Evolutionary conservation across 2,797 vertebrate species (phyloP).

Genomic region (Epinephelus coioides): DNA sequence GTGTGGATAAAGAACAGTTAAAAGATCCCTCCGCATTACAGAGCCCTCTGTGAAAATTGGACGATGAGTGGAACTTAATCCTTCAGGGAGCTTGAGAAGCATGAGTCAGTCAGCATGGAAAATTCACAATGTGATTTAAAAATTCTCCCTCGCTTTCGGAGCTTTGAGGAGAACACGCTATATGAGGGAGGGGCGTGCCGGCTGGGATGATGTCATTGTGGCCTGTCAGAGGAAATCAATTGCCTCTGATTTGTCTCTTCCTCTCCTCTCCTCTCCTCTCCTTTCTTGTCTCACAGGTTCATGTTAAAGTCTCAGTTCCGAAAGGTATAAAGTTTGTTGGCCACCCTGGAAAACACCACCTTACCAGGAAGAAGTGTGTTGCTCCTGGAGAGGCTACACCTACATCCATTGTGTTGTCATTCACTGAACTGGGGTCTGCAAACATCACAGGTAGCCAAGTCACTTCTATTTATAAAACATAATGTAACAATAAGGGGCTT

Average conservation of each 20-base stretch:
- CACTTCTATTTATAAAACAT: neutral
- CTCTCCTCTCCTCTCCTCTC: constrained; percentile 13
- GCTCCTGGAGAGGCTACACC: constrained; percentile 90
- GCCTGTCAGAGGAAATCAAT: constrained; percentile 59
- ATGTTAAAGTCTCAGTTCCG: constrained; percentile 92
- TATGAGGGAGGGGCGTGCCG: constrained; percentile 66
- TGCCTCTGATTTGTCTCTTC: constrained; percentile 47
- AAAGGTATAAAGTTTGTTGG: constrained; percentile 94
- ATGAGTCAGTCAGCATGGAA: constrained; percentile 85
- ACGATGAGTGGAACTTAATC: constrained; percentile 78
- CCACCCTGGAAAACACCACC: constrained; percentile 92
- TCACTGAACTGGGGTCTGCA: constrained; percentile 90
- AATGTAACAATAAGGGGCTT: neutral
- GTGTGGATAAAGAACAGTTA: constrained; percentile 77
- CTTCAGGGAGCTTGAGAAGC: constrained; percentile 75
- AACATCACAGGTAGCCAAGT: constrained; percentile 89
- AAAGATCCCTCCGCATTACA: constrained; percentile 72
- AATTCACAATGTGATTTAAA: constrained; percentile 82
- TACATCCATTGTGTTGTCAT: constrained; percentile 91
- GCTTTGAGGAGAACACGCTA: constrained; percentile 79
- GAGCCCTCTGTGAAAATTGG: constrained; percentile 75
- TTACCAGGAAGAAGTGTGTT: constrained; percentile 93
- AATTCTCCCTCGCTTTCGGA: constrained; percentile 74
- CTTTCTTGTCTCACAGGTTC: constrained; percentile 84
- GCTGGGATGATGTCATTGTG: constrained; percentile 64